phyloP scores from a whole-genome alignment of 2,888 invertebrate species.

The Philereme transversata region DNA sequence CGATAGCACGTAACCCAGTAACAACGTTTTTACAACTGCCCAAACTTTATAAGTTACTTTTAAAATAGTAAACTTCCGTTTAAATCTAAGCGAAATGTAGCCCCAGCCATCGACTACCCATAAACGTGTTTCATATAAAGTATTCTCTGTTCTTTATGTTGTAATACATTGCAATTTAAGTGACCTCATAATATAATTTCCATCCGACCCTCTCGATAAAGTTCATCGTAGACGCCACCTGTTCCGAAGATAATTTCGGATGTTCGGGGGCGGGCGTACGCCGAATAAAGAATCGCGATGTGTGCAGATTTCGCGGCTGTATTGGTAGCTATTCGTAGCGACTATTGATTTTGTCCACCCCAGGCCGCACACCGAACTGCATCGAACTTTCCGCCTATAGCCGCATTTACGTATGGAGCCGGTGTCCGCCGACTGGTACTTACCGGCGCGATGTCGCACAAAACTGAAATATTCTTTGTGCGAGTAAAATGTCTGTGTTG shows the following conservation, averaged over 20 bases:
- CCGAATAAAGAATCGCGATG: slow-evolving; percentile 74
- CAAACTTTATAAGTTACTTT: no score
- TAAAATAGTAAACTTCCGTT: no score
- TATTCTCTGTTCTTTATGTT: slow-evolving; percentile 27
- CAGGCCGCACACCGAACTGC: slow-evolving; percentile 71
- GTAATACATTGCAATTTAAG: slow-evolving; percentile 37
- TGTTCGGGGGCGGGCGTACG: slow-evolving; percentile 59
- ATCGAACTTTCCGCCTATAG: slow-evolving; percentile 54
- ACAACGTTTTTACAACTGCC: no score
- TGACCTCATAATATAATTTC: slow-evolving; percentile 43
- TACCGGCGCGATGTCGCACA: background rate
- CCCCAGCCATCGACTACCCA: background rate
- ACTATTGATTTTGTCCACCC: slow-evolving; percentile 84
- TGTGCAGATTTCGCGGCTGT: slow-evolving; percentile 73
- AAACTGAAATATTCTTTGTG: background rate
- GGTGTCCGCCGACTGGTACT: slow-evolving; percentile 5
- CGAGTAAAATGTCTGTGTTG: background rate
- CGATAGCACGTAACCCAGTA: no score
- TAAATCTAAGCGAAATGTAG: no score
- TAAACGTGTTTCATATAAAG: slow-evolving; percentile 19
- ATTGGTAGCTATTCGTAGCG: slow-evolving; percentile 72
- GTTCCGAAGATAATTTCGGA: slow-evolving; percentile 61
- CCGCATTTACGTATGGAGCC: slow-evolving; percentile 9
- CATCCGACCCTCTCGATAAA: slow-evolving; percentile 43
- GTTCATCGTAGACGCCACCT: slow-evolving; percentile 63